Evolutionary conservation across 92 coral and sea anemone species (phyloP).

Genomic region (Zoanthus sociatus): DNA sequence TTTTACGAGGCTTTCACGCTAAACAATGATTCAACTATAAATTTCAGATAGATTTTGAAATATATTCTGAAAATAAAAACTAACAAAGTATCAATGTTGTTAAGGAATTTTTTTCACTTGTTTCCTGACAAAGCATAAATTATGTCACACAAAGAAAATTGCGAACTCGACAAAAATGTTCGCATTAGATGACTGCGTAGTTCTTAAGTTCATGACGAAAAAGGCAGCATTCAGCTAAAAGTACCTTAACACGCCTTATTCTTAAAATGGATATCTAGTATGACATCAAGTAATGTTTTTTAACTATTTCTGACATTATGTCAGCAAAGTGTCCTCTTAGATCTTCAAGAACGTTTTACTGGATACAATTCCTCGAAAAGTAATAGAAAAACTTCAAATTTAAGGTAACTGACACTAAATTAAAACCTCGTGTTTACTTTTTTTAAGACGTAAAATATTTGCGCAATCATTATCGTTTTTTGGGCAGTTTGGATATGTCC

Average conservation of each 20-base stretch:
- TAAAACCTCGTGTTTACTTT: not conserved
- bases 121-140: slow-evolving; percentile 27
- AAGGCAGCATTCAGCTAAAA: not conserved
- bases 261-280: not conserved
- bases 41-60: not conserved
- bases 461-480: slow-evolving; percentile 18
- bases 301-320: not conserved
- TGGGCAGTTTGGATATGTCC: slow-evolving; percentile 27
- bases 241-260: not conserved
- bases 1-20: not conserved
- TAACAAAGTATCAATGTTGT: not conserved
- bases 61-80: not conserved
- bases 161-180: slow-evolving; percentile 37
- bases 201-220: slow-evolving; percentile 18
- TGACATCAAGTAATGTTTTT: not conserved
- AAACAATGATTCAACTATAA: not conserved
- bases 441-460: not conserved
- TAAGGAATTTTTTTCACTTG: slow-evolving; percentile 27
- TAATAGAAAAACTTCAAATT: slow-evolving; percentile 6
- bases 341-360: not conserved
- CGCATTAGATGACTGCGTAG: slow-evolving; percentile 12
- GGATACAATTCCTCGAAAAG: slow-evolving; percentile 13
- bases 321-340: slow-evolving; percentile 15
- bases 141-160: slow-evolving; percentile 48
- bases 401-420: not conserved